Evolutionary conservation across 2,113 vertebrate genomes (phyloP).

Genomic region (human (Homo sapiens)): DNA sequence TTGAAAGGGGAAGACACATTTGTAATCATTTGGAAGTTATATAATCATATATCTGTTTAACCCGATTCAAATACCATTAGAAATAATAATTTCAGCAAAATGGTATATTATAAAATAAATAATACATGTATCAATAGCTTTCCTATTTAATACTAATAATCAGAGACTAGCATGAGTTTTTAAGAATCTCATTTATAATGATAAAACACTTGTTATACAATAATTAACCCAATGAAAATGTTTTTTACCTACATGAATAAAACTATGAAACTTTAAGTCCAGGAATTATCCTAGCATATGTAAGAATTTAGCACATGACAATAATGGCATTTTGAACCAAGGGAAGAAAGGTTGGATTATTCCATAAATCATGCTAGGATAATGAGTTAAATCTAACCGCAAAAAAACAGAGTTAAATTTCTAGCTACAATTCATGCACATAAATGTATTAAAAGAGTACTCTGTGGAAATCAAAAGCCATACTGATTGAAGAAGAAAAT

Average conservation of each 20-base stretch:
- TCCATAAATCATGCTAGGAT: neutral
- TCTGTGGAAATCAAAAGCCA: neutral
- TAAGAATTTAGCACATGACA: neutral
- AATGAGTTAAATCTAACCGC: neutral
- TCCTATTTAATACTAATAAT: neutral
- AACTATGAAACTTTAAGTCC: neutral
- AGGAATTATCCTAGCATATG: neutral
- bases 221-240: neutral
- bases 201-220: neutral
- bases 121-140: neutral
- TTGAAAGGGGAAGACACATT: neutral
- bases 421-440: neutral
- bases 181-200: neutral
- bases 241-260: neutral
- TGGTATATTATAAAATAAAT: neutral
- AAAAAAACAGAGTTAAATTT: neutral
- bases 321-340: slow-evolving; percentile 4
- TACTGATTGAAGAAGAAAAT: neutral
- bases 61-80: neutral
- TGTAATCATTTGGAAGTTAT: neutral
- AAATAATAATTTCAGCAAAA: neutral
- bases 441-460: neutral
- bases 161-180: neutral
- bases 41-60: neutral
- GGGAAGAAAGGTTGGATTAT: neutral